Conservation (phyloP, 2,888 invertebrate species). For the Drosophila demipolita region DNA sequence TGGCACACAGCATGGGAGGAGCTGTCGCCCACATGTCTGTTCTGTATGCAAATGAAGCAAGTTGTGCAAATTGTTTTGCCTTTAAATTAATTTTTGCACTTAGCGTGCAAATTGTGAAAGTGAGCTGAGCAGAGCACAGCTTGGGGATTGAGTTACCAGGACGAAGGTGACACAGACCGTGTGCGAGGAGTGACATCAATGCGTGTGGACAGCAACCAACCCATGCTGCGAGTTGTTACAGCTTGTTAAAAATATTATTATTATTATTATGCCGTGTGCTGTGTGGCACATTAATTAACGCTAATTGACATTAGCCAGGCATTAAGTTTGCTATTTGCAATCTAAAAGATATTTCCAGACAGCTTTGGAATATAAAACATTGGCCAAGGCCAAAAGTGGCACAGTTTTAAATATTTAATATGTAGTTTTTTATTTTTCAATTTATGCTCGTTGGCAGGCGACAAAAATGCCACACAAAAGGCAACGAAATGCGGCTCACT, state of each 20-base stretch:
- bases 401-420: slow-evolving; percentile 41
- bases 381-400: slow-evolving; percentile 27
- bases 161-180: slow-evolving; percentile 4
- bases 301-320: slow-evolving; percentile 68
- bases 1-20: slow-evolving; percentile 34
- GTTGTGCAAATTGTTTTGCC: slow-evolving; percentile 33
- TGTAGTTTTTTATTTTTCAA: slow-evolving; percentile 6
- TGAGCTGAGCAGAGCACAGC: slow-evolving; percentile 12
- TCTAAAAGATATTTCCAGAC: slow-evolving; percentile 5
- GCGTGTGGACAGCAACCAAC: slow-evolving; percentile 5
- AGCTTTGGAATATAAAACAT: neutral
- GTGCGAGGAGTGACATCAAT: slow-evolving; percentile 18
- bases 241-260: slow-evolving; percentile 44
- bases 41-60: slow-evolving; percentile 41
- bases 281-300: slow-evolving; percentile 65
- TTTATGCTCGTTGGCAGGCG: slow-evolving; percentile 13
- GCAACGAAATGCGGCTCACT: slow-evolving; percentile 42
- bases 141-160: slow-evolving; percentile 62
- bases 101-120: slow-evolving; percentile 69
- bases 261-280: slow-evolving; percentile 55
- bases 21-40: neutral
- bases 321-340: slow-evolving; percentile 35
- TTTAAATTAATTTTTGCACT: slow-evolving; percentile 76
- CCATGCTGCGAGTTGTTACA: slow-evolving; percentile 47
- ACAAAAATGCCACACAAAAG: slow-evolving; percentile 27